Base-by-base conservation (phyloP, 2,113 vertebrate species). In the Polyodon spathula region DNA sequence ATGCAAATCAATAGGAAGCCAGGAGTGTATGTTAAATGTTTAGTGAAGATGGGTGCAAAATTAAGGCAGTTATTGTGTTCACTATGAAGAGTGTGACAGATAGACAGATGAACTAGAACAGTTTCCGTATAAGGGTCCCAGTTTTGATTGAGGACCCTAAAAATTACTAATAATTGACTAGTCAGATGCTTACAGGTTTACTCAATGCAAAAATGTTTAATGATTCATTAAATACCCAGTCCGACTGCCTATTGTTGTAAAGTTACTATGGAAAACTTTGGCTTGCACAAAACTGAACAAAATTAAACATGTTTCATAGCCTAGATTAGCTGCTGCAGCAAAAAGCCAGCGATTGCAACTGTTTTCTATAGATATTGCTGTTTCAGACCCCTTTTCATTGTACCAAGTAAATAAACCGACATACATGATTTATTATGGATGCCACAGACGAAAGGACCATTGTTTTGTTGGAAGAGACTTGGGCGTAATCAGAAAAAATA, bases 361-460 rank as follows among this genome's bases (percentile, higher is more conserved):
- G 84, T 72, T 69, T 15, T 61, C 65, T 67, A 67, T 66, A 83
- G 84, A 86, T 85, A 86, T 76, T 74, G 81, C 75, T 71, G 76
- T 60, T 73, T 74, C 73, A 74, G 78, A 66, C 73, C 71, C 69
- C 71, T 56, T 62, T 54, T 42, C 68, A 68, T 70, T 77, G 70
- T 60, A 55, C 53, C 65, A 74, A 69, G 73, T 80, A 84, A 81
- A 84, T 78, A 84, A 78, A 71, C 77, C 68, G 40, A 40, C 67
- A 71, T 16, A 57, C 60, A 71, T 83, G 84, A 85, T 85, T 86
- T 82, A 86, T 86, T 81, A 76, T 58, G 68, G 4, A 38, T 73
- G 69, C 77, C 76, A 69, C 69, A 61, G 62, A 64, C 70, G 71
- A 70, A 63, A 71, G 42, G 71, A 66, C 76, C 75, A 76, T 84